Evolutionary conservation across 1,140 invertebrate genomes (phyloP).

Genomic region (Panagrolaimus sp.): DNA sequence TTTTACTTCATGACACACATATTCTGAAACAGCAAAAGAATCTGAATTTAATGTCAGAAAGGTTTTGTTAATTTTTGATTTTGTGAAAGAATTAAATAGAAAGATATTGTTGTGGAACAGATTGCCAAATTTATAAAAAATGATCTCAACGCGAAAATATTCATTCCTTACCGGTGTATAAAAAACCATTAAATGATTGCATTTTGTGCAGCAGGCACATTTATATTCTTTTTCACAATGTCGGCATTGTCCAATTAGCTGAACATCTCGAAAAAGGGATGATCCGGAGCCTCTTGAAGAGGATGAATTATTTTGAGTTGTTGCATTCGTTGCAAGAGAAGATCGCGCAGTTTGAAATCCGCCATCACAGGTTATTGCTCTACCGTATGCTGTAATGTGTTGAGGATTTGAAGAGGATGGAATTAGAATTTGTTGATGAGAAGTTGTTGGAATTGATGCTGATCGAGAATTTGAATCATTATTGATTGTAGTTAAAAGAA

Average conservation of each 20-base stretch:
- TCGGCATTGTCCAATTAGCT: constrained; percentile 24
- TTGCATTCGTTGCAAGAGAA: background rate
- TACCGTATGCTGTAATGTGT: too few relatives aligned
- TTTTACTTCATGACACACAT: too few relatives aligned
- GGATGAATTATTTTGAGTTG: background rate
- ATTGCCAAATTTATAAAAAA: background rate
- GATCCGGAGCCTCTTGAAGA: background rate
- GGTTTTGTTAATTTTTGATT: background rate
- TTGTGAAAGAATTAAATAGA: background rate
- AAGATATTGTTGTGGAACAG: background rate
- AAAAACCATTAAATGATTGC: constrained; percentile 26
- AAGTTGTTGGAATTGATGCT: too few relatives aligned
- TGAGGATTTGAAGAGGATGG: too few relatives aligned
- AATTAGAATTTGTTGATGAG: too few relatives aligned
- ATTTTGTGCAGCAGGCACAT: constrained; percentile 24
- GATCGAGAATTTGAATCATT: too few relatives aligned
- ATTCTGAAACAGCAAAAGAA: background rate
- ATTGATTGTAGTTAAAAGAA: too few relatives aligned
- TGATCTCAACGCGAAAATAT: background rate
- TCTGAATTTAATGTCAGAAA: background rate
- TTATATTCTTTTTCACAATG: constrained; percentile 23
- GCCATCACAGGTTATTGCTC: too few relatives aligned
- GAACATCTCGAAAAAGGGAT: constrained; percentile 13
- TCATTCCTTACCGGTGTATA: constrained; percentile 20
- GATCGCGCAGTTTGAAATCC: background rate